These are phyloP conservation scores for Cygnus atratus DNA, from an alignment of 2,113 vertebrate genomes.

Conservation along the genomic window DNA sequence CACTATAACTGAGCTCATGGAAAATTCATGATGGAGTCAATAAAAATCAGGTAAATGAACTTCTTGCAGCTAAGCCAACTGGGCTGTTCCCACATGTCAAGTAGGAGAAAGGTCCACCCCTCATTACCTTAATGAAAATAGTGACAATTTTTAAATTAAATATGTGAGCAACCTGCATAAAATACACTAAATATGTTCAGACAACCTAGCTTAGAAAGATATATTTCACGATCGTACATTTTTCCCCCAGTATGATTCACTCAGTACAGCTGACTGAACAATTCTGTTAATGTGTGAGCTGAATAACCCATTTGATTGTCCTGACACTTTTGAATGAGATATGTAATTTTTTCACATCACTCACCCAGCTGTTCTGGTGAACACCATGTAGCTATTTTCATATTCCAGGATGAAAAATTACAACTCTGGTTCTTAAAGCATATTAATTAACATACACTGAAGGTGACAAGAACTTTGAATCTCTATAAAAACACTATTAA, in stretches of 20 bases:
- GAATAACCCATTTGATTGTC: slow-evolving; percentile 54
- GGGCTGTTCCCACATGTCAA: background rate
- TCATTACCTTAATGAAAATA: background rate
- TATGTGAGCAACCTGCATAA: background rate
- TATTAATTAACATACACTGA: slow-evolving; percentile 22
- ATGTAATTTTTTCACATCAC: background rate
- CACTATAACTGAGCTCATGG: background rate
- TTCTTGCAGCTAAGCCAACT: background rate
- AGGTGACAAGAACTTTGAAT: background rate
- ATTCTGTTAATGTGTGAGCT: slow-evolving; percentile 18
- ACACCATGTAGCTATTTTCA: background rate
- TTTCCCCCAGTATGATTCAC: background rate
- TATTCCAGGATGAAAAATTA: slow-evolving; percentile 2
- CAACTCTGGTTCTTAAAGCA: background rate
- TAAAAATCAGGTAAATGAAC: background rate
- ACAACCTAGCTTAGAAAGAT: background rate
- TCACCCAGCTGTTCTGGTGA: slow-evolving; percentile 30
- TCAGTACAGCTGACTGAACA: slow-evolving; percentile 35
- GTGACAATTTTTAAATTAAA: background rate
- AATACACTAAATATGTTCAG: background rate
- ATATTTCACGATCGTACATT: background rate
- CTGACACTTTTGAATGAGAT: slow-evolving; percentile 33
- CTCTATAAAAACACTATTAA: background rate
- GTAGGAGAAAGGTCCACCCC: background rate
- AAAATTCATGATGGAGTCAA: background rate